Conservation (phyloP, 2,113 vertebrate species). For the Vidua chalybeata region DNA sequence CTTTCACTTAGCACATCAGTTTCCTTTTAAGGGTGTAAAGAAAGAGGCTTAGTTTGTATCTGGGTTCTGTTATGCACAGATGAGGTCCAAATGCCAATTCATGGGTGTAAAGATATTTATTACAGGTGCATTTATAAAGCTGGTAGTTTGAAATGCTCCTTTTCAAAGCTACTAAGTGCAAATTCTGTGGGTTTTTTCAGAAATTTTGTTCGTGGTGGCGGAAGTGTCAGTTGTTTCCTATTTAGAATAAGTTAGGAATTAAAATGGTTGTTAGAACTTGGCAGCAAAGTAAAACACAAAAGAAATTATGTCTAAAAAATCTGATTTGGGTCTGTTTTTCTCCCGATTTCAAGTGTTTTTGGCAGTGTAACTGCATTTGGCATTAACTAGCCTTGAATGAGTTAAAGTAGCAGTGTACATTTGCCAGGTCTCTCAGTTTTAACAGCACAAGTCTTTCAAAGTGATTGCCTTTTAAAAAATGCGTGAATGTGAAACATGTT, state of each 20-base stretch:
- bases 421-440: neutral
- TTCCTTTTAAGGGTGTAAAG: neutral
- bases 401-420: neutral
- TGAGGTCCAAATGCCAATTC: neutral
- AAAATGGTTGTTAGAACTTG: neutral
- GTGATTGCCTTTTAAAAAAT: neutral
- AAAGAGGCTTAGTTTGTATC: neutral
- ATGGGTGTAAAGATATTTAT: neutral
- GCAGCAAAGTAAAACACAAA: neutral
- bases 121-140: neutral
- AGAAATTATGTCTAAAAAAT: neutral
- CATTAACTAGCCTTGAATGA: neutral
- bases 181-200: neutral
- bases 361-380: neutral
- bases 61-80: neutral
- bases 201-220: accelerated
- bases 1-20: neutral
- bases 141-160: neutral
- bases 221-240: neutral
- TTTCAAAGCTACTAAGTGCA: neutral
- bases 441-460: neutral
- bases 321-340: neutral
- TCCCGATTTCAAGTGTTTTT: neutral
- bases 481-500: neutral
- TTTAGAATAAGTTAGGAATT: neutral